Percentiles rank a stretch among this genome's conserved stretches.
These are phyloP conservation scores for Phrynosoma blainvillii DNA, from an alignment of 2,113 vertebrate species.

Conservation along the genomic window DNA sequence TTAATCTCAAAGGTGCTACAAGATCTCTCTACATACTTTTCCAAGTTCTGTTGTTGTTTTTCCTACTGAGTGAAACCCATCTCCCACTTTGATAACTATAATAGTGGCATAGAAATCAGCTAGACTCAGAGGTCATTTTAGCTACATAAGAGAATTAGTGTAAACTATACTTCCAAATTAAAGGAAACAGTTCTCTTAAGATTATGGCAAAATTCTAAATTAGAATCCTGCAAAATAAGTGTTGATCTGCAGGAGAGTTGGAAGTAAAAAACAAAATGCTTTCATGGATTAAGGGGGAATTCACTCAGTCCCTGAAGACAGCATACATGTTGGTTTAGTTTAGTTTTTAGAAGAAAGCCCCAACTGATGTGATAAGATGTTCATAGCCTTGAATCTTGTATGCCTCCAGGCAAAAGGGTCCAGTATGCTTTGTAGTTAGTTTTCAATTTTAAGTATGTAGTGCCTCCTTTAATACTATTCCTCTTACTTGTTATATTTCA, in stretches of 20 bases:
- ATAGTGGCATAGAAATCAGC: no score
- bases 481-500: background rate
- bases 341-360: background rate
- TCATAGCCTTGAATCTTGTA: background rate
- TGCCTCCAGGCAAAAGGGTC: background rate
- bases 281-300: background rate
- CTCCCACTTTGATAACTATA: no score
- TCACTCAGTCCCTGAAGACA: background rate
- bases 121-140: no score
- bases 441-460: background rate
- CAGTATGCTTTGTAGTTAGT: background rate
- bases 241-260: background rate
- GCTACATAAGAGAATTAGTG: no score
- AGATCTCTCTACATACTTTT: no score
- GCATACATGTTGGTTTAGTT: background rate
- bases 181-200: no score
- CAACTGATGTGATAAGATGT: background rate
- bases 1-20: no score
- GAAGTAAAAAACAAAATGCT: no score
- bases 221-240: background rate
- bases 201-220: no score
- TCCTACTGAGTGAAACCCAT: no score
- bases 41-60: no score
- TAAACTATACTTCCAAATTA: no score
- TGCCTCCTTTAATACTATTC: constrained; percentile 20